Percentiles rank a stretch among this genome's conserved stretches.
Conservation (phyloP, 1,140 invertebrate genomes). For the Lysiphlebus fabarum region DNA sequence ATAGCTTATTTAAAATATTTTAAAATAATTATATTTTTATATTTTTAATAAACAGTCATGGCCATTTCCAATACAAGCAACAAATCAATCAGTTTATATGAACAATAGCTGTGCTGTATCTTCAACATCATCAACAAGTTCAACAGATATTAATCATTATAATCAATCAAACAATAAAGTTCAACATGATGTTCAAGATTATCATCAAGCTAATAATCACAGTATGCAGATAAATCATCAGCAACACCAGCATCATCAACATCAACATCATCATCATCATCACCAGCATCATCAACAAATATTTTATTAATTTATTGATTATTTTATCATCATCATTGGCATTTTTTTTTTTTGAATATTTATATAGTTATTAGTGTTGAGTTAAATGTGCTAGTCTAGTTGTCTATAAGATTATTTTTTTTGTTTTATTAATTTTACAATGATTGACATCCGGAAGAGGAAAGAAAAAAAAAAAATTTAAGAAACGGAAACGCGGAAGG, state of each 20-base stretch:
- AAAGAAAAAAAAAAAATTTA: slow-evolving; percentile 18
- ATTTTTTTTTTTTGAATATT: background rate
- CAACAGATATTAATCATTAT: slow-evolving; percentile 37
- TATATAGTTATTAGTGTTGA: slow-evolving; percentile 3
- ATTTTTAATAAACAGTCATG: slow-evolving; percentile 40
- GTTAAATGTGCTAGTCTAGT: no score
- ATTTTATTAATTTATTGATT: slow-evolving; percentile 38
- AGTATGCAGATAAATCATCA: slow-evolving; percentile 34
- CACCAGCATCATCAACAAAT: slow-evolving; percentile 39
- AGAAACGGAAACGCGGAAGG: slow-evolving; percentile 32
- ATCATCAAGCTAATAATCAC: slow-evolving; percentile 38
- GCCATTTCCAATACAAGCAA: slow-evolving; percentile 45
- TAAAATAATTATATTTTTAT: slow-evolving; percentile 9
- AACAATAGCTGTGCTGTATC: slow-evolving; percentile 44
- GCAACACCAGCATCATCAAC: slow-evolving; percentile 1
- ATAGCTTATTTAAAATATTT: background rate
- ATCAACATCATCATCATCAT: slow-evolving; percentile 2
- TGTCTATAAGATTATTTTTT: slow-evolving; percentile 4
- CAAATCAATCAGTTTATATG: slow-evolving; percentile 35
- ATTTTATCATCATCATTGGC: no score
- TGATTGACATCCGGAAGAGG: slow-evolving; percentile 27
- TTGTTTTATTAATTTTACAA: slow-evolving; percentile 23
- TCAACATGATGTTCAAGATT: slow-evolving; percentile 35
- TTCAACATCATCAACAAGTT: slow-evolving; percentile 32
- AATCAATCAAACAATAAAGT: slow-evolving; percentile 32